Conservation (phyloP, 2,113 vertebrate species). For the Anoura caudifer region DNA sequence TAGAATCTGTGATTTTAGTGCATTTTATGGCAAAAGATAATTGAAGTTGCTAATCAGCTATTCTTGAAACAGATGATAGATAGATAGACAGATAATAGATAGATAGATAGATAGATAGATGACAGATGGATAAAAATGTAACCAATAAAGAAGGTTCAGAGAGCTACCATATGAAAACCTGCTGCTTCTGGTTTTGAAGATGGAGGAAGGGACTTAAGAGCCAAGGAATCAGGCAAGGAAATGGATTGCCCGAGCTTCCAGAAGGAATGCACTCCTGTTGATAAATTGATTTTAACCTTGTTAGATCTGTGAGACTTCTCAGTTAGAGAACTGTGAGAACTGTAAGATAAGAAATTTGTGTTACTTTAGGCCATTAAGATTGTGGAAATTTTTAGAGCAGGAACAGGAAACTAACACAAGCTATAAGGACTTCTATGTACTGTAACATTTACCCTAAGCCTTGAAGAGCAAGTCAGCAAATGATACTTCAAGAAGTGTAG, state of each 20-base stretch:
- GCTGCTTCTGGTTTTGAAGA: background rate
- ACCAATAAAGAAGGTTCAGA: background rate
- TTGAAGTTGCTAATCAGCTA: background rate
- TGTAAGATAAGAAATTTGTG: background rate
- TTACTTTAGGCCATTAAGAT: background rate
- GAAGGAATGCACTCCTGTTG: background rate
- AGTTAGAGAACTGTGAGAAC: background rate
- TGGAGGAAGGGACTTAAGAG: background rate
- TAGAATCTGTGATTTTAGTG: background rate
- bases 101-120: background rate
- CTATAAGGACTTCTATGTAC: background rate
- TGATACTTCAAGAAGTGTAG: background rate
- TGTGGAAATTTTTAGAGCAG: background rate
- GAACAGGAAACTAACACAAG: background rate
- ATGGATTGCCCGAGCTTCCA: background rate
- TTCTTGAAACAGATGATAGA: background rate
- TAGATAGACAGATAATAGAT: background rate
- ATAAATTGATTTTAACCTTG: background rate
- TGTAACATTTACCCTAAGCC: background rate
- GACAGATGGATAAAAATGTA: background rate
- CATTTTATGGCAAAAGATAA: background rate
- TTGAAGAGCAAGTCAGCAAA: background rate
- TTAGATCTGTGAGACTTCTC: background rate
- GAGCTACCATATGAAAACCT: background rate
- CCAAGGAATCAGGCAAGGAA: background rate